A percentile compares a stretch with the other conserved stretches of the same genome.
Conservation (phyloP, 2,113 vertebrate species). For the Balaeniceps rex region DNA sequence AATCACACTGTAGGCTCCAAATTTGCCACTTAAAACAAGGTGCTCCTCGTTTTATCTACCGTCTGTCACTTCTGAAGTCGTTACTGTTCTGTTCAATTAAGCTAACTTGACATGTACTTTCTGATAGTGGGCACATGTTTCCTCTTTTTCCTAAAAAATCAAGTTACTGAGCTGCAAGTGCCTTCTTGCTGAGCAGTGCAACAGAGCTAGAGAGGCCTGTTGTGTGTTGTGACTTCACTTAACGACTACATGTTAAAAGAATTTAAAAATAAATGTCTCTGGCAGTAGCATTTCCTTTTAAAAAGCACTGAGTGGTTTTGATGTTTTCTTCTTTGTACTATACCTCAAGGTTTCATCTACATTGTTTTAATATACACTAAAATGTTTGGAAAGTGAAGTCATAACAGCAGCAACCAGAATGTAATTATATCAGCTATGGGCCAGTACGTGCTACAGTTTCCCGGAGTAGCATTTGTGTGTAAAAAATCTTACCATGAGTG, state of each 20-base stretch:
- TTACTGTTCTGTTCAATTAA: background rate
- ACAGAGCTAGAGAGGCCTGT: background rate
- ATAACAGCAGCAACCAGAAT: background rate
- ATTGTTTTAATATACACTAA: background rate
- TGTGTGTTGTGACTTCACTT: background rate
- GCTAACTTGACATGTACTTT: conserved; percentile 18
- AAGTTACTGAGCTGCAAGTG: background rate
- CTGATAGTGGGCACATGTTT: background rate
- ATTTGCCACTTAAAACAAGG: background rate
- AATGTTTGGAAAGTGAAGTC: background rate
- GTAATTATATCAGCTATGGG: background rate
- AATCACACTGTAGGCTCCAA: background rate
- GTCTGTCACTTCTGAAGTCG: background rate
- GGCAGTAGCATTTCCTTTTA: background rate
- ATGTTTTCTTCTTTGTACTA: background rate
- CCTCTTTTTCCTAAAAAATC: background rate
- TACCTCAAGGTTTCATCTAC: background rate
- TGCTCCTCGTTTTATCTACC: background rate
- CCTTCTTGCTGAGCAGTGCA: background rate
- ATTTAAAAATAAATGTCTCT: conserved; percentile 9
- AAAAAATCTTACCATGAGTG: background rate
- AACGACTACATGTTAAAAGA: background rate
- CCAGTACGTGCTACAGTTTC: background rate
- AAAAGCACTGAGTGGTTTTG: background rate
- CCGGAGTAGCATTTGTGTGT: background rate